phyloP scores from a whole-genome alignment of 35 echinoderm and acorn worm species.

The Acanthaster planci region DNA sequence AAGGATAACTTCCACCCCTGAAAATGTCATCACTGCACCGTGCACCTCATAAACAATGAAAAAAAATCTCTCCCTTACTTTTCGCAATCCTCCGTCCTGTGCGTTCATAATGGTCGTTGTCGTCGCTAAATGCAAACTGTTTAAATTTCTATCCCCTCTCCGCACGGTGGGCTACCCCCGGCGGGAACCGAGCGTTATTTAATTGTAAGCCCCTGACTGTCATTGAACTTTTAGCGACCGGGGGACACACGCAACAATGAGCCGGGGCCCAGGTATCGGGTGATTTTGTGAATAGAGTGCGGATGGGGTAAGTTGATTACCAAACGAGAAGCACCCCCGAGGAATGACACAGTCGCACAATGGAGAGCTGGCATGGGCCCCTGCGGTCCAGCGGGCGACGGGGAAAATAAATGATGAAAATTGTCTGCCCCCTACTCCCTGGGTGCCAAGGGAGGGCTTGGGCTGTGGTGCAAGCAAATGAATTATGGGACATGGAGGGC shows the following conservation, averaged over 20 bases:
- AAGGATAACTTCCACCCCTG: not conserved
- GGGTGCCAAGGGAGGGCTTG: not conserved
- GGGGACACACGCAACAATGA: constrained; percentile 25
- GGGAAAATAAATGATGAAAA: constrained; percentile 20
- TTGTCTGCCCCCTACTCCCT: not conserved
- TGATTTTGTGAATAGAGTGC: constrained; percentile 18
- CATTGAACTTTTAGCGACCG: constrained; percentile 10
- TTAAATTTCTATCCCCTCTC: constrained; percentile 7
- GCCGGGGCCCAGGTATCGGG: constrained; percentile 2
- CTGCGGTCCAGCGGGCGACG: not conserved
- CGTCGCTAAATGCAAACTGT: constrained; percentile 1
- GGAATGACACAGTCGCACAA: constrained; percentile 9
- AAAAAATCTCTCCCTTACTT: constrained; percentile 1
- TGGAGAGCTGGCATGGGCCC: not conserved
- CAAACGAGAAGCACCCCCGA: not conserved
- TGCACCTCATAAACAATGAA: constrained; percentile 2
- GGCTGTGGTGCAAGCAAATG: not conserved
- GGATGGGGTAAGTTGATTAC: constrained; percentile 24
- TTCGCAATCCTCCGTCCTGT: not conserved
- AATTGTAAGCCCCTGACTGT: constrained; percentile 22
- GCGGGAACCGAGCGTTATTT: constrained; percentile 23
- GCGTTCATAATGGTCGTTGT: not conserved
- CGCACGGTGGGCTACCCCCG: not conserved
- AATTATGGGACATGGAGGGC: not conserved
- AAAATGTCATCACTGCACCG: constrained; percentile 5